Percentiles rank a stretch among this genome's conserved stretches.
Evolutionary conservation across 2,797 vertebrate genomes (phyloP).

Genomic region (Aselliscus stoliczkanus): DNA sequence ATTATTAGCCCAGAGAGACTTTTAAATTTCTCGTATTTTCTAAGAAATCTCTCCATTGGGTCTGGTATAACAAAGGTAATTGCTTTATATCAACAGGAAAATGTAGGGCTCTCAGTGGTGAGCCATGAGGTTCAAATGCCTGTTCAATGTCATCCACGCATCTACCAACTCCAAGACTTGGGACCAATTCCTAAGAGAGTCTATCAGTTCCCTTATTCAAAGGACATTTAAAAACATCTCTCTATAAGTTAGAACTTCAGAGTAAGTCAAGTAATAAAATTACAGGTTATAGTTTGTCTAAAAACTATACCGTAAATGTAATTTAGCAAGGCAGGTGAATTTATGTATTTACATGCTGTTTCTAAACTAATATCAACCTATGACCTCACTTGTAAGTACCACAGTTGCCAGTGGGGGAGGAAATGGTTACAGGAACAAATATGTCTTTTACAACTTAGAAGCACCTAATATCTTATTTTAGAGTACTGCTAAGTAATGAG

Average conservation of each 20-base stretch:
- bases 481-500: slow-evolving; percentile 48
- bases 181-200: neutral
- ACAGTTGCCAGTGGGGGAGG: slow-evolving; percentile 25
- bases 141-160: neutral
- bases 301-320: neutral
- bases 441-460: slow-evolving; percentile 39
- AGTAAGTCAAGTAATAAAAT: slow-evolving; percentile 25
- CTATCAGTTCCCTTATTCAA: neutral
- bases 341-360: slow-evolving; percentile 52
- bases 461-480: slow-evolving; percentile 54
- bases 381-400: slow-evolving; percentile 29
- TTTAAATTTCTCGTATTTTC: neutral
- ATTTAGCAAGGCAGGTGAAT: slow-evolving; percentile 54
- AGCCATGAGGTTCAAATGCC: neutral
- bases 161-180: neutral
- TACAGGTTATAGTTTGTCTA: neutral
- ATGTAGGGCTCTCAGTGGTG: neutral
- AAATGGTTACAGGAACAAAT: slow-evolving; percentile 62
- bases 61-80: neutral
- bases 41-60: neutral
- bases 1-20: slow-evolving; percentile 10
- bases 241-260: neutral
- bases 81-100: neutral
- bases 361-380: slow-evolving; percentile 60
- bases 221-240: neutral